Evolutionary conservation across 2,888 invertebrate species (phyloP), one percentile per base, ranked within the genome.

Genomic region (Morpho helenor): DNA sequence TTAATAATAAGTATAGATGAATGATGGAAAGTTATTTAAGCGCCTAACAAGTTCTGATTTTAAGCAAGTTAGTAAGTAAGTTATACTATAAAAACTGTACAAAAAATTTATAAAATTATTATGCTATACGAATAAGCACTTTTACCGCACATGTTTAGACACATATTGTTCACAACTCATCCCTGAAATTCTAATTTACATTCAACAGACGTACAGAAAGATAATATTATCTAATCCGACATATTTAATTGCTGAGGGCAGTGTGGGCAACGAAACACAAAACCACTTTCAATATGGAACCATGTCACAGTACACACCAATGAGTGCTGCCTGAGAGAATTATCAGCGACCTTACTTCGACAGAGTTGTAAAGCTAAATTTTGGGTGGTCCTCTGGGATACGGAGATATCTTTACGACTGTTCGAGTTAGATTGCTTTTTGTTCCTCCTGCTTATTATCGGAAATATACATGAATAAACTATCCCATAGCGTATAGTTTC

Each of bases 381-480:
- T 77, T 73, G 65, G 73, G 66, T 66, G 60, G 67, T 71, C 85
- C 79, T 80, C 59, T 63, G 82, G 80, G 73, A 64, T 60, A 75
- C 78, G 76, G 74, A 76, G 80, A 81, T 87, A 85, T 86, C 85
- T 86, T 77, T 81, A 84, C 75, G 80, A 81, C 75, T 80, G 76
- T 73, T 76, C 65, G 72, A 84, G 81, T 87, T 84, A 80, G 86
- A 87, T 88, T 87, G 85, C 82, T 87, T 87, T 84, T 79, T 86
- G 79, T 80, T 79, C 74, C 67, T 66, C 59, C 65, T 62, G 68
- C 68, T 81, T 83, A 82, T 84, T 85, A 84, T 84, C 76, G 75
- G 74, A 70, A 72, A 77, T 79, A 75, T 77, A 57, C 59, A 62
- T 54, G 47, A 61, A 55, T 62, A 23, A 23, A 48, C 41, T 54